Base-by-base conservation (phyloP, 2,888 invertebrate species). In the Sipunculus nudus region DNA sequence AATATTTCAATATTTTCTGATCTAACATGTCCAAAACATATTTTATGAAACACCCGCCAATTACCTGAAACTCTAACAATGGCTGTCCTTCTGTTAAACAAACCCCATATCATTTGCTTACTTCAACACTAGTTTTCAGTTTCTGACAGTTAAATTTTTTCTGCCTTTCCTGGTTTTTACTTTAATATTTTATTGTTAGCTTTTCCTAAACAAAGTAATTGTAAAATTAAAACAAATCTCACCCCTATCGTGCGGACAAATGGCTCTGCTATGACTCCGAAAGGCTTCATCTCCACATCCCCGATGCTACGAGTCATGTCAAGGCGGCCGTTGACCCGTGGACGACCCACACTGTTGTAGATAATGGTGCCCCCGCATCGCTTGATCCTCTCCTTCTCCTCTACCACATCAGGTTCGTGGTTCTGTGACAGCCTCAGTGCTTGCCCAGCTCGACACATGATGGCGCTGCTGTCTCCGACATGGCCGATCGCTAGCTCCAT, bases 221-320 rank as follows among this genome's bases (percentile, higher is more conserved):
- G n/a, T n/a, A n/a, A n/a, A n/a, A n/a, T n/a, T n/a, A 38, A 25
- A 25, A n/a, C 19, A 10, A 19, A 6, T 55, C 72, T 63, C 59
- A 85, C 86, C 76, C 80, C 77, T 26, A 84, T 68, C 21, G 78
- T 75, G 41, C 76, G 68, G 2, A 83, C 78, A 50, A 84, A 79
- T 13, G 87, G 86, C 28, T 81, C 75, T 6, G 86, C 84, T 29
- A 78, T 84, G 1, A 87, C 86, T 16, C 86, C 87, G 72, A 71
- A 85, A 2, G 73, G 75, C 70, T 86, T 86, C 50, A 87, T 75
- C 47, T 86, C 86, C 16, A 85, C 70, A 72, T 87, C 86, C 1
- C 87, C 87, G 13, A 87, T 78, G 73, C 86, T 86, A 23, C 86
- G 71, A 1, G 86, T 86, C 86, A 87, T 87, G 5, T 84, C 84